A percentile compares a stretch with the other conserved stretches of the same genome.
phyloP scores from a whole-genome alignment of 2,888 invertebrate species.

The Drosophila mimetica region DNA sequence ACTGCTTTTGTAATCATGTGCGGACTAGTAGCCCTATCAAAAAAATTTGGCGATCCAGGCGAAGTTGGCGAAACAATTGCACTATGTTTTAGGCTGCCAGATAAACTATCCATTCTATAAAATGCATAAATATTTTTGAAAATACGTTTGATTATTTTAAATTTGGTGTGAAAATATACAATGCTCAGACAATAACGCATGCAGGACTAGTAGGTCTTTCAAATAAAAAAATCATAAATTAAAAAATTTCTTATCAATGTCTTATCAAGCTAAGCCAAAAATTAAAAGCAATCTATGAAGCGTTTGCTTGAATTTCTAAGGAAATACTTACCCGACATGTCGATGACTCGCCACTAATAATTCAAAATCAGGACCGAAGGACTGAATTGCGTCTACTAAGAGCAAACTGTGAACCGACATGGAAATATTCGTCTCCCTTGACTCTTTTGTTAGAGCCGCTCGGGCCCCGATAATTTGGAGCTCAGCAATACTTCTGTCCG shows the following conservation, averaged over 20 bases:
- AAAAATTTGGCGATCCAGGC: conserved; percentile 90
- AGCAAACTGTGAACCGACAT: conserved; percentile 96
- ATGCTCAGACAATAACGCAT: not conserved
- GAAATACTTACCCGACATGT: conserved; percentile 90
- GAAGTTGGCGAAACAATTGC: conserved; percentile 95
- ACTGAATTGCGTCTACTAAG: conserved; percentile 97
- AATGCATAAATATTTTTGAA: not conserved
- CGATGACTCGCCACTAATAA: conserved; percentile 96
- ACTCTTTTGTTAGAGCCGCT: conserved; percentile 90
- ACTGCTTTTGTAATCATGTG: conserved; percentile 86
- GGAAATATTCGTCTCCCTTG: conserved; percentile 90
- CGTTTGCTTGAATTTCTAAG: not conserved
- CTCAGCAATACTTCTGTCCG: conserved; percentile 95
- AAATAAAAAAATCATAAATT: not conserved
- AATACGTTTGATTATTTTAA: not conserved
- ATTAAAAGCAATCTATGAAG: conserved; percentile 9
- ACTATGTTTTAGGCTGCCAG: conserved; percentile 95
- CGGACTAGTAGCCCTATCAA: conserved; percentile 85
- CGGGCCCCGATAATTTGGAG: conserved; percentile 95
- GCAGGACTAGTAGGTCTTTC: too few relatives aligned
- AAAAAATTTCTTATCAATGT: not conserved
- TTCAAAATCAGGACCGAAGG: conserved; percentile 97
- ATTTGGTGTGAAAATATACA: not conserved
- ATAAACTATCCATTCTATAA: conserved; percentile 94
- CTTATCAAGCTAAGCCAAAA: not conserved